Percentiles rank a stretch among this genome's conserved stretches.
These are phyloP conservation scores for Calliphora vicina DNA, from an alignment of 1,140 invertebrate species.

Conservation along the genomic window DNA sequence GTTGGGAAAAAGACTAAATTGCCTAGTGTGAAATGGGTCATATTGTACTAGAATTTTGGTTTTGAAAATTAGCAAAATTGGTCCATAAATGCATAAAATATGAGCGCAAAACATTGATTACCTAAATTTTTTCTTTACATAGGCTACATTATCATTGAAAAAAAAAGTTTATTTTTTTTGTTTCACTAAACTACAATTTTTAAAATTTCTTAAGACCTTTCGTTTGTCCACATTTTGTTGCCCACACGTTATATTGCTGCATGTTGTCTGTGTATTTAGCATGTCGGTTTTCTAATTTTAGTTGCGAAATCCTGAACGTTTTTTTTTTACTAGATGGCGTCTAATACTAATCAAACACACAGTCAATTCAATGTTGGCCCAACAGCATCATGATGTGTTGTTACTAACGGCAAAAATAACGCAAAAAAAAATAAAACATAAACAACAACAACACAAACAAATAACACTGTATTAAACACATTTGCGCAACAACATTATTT, in stretches of 20 bases:
- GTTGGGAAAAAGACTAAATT: no score
- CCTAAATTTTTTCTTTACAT: no score
- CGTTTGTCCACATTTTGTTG: neutral
- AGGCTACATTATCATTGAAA: no score
- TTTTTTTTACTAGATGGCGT: constrained; percentile 36
- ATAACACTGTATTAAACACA: neutral
- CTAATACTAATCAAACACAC: neutral
- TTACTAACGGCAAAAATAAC: constrained; percentile 31
- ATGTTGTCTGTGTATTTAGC: neutral
- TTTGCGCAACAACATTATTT: neutral
- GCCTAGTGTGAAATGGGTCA: no score
- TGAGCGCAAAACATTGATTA: no score
- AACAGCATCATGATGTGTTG: constrained; percentile 48
- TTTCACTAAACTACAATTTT: no score
- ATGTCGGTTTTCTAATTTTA: neutral
- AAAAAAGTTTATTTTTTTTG: no score
- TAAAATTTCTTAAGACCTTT: no score
- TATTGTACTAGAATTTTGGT: no score
- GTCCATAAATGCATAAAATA: no score
- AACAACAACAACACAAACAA: neutral
- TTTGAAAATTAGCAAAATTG: no score
- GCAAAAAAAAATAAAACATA: neutral
- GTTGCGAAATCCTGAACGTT: neutral
- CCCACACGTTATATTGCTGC: neutral
- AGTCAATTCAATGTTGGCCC: constrained; percentile 40